Evolutionary conservation across 2,888 invertebrate genomes (phyloP).

Genomic region (Xylota sylvarum): DNA sequence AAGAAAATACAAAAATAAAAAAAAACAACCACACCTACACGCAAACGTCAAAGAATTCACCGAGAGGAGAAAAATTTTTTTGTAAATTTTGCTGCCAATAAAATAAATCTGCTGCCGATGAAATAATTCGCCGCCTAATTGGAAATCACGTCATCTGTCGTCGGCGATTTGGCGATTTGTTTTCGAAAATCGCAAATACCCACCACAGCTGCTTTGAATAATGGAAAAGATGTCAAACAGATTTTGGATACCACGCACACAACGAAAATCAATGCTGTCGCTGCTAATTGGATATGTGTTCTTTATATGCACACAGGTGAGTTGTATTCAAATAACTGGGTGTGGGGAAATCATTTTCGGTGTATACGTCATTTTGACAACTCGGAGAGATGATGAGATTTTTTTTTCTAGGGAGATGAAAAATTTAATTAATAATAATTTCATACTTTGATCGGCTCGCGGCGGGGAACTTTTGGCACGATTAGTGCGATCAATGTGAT

Average conservation of each 20-base stretch:
- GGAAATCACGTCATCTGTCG: slow-evolving; percentile 11
- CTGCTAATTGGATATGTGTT: slow-evolving; percentile 72
- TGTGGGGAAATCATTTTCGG: background rate
- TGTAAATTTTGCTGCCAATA: slow-evolving; percentile 14
- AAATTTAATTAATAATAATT: background rate
- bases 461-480: slow-evolving; percentile 12
- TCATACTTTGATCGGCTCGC: background rate
- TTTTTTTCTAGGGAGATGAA: background rate
- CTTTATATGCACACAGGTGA: slow-evolving; percentile 73
- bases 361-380: slow-evolving; percentile 46
- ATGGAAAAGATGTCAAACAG: slow-evolving; percentile 69
- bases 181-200: background rate
- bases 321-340: slow-evolving; percentile 25
- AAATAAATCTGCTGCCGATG: slow-evolving; percentile 38
- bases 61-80: background rate
- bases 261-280: slow-evolving; percentile 70
- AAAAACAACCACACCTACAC: slow-evolving; percentile 35
- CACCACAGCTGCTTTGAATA: slow-evolving; percentile 4
- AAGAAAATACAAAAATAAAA: no score
- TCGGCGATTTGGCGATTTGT: slow-evolving; percentile 12
- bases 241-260: slow-evolving; percentile 76
- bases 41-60: background rate
- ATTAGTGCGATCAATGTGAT: slow-evolving; percentile 3
- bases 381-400: slow-evolving; percentile 5
- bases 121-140: slow-evolving; percentile 25